Conservation (phyloP, 2,888 invertebrate species). For the Philopedon plagiatum region DNA sequence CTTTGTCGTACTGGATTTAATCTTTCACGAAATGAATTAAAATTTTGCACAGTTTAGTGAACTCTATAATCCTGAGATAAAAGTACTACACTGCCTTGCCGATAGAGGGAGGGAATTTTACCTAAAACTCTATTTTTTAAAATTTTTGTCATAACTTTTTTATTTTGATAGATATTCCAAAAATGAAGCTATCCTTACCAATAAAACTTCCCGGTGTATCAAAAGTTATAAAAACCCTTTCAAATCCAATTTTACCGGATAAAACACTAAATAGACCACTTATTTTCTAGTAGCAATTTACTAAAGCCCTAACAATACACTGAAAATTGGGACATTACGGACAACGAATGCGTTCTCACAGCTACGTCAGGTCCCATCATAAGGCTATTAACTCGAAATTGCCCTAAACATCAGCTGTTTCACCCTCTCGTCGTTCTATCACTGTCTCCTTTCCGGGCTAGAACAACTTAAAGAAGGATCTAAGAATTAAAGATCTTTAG, state of each 20-base stretch:
- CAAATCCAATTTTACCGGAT: not conserved
- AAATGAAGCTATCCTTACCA: no score
- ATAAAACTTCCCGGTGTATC: not conserved
- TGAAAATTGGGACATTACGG: constrained; percentile 10
- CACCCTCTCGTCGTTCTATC: constrained; percentile 7
- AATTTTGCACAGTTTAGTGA: no score
- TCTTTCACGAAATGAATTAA: no score
- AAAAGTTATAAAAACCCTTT: not conserved
- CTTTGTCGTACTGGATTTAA: no score
- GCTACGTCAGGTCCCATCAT: constrained; percentile 20
- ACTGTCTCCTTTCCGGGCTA: not conserved
- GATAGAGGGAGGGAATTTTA: no score
- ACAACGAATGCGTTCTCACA: constrained; percentile 14
- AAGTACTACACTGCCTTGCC: no score
- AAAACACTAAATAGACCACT: not conserved
- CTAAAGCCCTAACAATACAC: constrained; percentile 14
- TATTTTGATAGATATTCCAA: no score
- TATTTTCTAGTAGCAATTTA: constrained; percentile 20
- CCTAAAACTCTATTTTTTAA: no score
- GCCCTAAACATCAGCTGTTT: constrained; percentile 29
- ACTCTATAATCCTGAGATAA: no score
- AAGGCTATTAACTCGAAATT: constrained; percentile 29
- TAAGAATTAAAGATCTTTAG: not conserved
- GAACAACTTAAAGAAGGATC: not conserved
- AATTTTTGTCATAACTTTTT: no score